Evolutionary conservation across 2,797 vertebrate species (phyloP).

Genomic region (Acrossocheilus wenchowensis): DNA sequence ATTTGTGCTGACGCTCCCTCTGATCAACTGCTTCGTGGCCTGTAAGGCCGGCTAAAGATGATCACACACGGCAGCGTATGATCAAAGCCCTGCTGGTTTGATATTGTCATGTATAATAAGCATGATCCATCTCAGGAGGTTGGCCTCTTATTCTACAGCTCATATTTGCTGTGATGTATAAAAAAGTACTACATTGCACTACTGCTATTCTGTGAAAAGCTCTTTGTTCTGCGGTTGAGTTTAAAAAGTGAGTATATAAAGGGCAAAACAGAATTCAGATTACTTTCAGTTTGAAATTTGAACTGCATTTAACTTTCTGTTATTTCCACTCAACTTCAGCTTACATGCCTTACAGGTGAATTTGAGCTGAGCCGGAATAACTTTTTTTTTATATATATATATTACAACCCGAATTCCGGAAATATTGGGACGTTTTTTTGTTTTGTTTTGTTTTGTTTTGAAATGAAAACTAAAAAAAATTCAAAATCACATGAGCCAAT

Average conservation of each 20-base stretch:
- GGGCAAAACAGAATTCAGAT: neutral
- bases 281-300: neutral
- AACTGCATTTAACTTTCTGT: neutral
- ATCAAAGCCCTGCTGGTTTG: slow-evolving; percentile 29
- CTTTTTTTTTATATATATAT: neutral
- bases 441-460: too few relatives aligned
- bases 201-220: neutral
- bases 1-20: slow-evolving; percentile 8
- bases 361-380: neutral
- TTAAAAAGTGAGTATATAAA: neutral
- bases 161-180: slow-evolving; percentile 16
- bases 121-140: neutral
- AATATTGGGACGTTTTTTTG: too few relatives aligned
- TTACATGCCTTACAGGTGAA: neutral
- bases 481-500: too few relatives aligned
- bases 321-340: neutral
- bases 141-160: neutral
- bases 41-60: neutral
- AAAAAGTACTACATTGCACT: neutral
- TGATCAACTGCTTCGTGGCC: slow-evolving; percentile 3
- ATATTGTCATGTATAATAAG: slow-evolving; percentile 30
- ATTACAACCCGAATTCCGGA: too few relatives aligned
- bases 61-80: slow-evolving; percentile 3
- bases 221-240: neutral
- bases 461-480: too few relatives aligned